A percentile compares a stretch with the other conserved stretches of the same genome.
These are phyloP conservation scores for Orius insidiosus DNA, from an alignment of 1,140 invertebrate species.

Conservation along the genomic window DNA sequence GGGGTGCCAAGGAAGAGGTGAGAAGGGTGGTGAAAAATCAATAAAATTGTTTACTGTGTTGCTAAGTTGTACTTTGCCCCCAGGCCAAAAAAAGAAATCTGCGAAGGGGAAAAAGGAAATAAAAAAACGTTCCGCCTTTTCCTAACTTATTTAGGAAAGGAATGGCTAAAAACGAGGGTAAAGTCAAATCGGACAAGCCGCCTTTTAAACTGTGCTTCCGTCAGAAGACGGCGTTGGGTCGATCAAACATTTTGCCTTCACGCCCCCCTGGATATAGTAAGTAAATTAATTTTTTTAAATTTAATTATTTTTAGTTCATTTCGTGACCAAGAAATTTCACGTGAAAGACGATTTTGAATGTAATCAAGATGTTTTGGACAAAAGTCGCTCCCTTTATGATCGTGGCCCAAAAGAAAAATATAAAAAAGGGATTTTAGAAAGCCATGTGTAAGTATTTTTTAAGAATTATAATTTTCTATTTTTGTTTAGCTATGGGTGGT, in stretches of 20 bases:
- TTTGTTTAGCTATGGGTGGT: conserved; percentile 18
- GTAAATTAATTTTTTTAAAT: not conserved
- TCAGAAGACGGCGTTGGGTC: conserved; percentile 14
- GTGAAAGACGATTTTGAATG: conserved; percentile 12
- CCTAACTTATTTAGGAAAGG: conserved; percentile 8
- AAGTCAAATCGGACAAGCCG: conserved; percentile 6
- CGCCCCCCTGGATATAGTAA: conserved; percentile 17
- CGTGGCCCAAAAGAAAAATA: conserved; percentile 14
- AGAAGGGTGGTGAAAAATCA: not conserved
- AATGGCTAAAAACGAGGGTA: conserved; percentile 4
- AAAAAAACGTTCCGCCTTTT: not conserved
- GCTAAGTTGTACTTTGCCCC: not conserved
- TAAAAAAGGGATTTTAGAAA: conserved; percentile 14
- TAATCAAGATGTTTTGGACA: conserved; percentile 7
- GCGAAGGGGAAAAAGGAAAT: not conserved
- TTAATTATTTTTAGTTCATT: conserved; percentile 14
- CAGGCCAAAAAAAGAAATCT: not conserved
- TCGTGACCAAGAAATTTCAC: conserved; percentile 19
- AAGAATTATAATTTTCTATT: too few relatives aligned
- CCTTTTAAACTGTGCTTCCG: conserved; percentile 19
- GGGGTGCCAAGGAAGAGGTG: not conserved
- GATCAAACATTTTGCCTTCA: conserved; percentile 16
- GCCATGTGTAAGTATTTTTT: conserved; percentile 16
- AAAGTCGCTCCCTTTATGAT: conserved; percentile 14
- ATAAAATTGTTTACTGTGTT: conserved; percentile 13